Conservation (phyloP, 2,113 vertebrate species). For the Anolis carolinensis region DNA sequence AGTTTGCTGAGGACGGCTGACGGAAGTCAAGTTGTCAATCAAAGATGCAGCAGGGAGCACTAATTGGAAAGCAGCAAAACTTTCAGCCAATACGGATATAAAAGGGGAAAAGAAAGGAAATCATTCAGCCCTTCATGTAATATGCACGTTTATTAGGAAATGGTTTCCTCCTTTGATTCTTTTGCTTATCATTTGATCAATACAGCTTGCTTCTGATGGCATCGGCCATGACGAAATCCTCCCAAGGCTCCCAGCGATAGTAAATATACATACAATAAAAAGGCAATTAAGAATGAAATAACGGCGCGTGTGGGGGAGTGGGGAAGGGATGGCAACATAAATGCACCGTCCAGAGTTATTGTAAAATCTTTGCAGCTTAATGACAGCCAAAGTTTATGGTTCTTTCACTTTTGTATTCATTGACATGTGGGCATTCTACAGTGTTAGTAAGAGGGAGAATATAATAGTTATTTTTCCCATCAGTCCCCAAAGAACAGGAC, state of each 20-base stretch:
- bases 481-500: not conserved
- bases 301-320: not conserved
- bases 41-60: conserved; percentile 33
- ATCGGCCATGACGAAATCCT: conserved; percentile 54
- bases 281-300: conserved; percentile 60
- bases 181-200: conserved; percentile 63
- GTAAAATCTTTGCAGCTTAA: conserved; percentile 46
- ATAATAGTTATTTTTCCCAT: conserved; percentile 16
- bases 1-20: conserved; percentile 45
- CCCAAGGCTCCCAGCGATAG: conserved; percentile 48
- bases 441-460: conserved; percentile 28
- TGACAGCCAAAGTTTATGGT: conserved; percentile 17
- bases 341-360: conserved; percentile 40
- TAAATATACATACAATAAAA: conserved; percentile 65
- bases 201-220: conserved; percentile 48
- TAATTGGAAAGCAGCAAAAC: conserved; percentile 42
- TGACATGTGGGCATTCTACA: conserved; percentile 46
- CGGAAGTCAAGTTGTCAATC: conserved; percentile 55
- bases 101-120: conserved; percentile 14
- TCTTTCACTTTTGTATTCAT: conserved; percentile 34
- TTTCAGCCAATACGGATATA: conserved; percentile 52
- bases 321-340: conserved; percentile 46
- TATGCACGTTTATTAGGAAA: conserved; percentile 62
- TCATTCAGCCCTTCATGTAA: conserved; percentile 29
- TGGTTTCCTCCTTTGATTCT: conserved; percentile 57